These are phyloP conservation scores for Aphis gossypii DNA, from an alignment of 1,140 invertebrate species.

Conservation along the genomic window DNA sequence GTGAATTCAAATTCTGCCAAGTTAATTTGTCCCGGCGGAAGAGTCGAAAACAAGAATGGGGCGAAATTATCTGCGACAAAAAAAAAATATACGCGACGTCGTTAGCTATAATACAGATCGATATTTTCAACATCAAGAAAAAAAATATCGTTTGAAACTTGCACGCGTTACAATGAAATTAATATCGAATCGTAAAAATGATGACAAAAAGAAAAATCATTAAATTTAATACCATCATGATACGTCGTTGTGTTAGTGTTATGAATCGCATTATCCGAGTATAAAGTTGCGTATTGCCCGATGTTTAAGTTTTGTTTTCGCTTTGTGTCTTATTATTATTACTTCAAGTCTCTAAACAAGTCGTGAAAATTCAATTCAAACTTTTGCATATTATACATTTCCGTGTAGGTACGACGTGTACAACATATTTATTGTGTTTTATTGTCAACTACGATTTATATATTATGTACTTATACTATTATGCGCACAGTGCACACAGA, in stretches of 20 bases:
- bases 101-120: background rate
- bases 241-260: background rate
- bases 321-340: background rate
- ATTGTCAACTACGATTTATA: background rate
- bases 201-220: background rate
- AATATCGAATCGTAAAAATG: background rate
- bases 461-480: background rate
- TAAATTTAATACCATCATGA: background rate
- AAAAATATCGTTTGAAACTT: background rate
- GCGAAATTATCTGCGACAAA: background rate
- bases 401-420: background rate
- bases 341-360: background rate
- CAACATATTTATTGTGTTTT: background rate
- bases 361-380: background rate
- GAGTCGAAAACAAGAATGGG: conserved; percentile 3
- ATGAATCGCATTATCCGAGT: background rate
- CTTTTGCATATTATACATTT: background rate
- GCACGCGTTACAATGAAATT: background rate
- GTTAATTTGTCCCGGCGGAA: conserved; percentile 47
- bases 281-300: background rate
- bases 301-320: background rate
- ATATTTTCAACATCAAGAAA: background rate
- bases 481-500: background rate
- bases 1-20: conserved; percentile 30
- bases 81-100: background rate